phyloP scores from a whole-genome alignment of 1,140 invertebrate species.

The Brachionus rotundiformis region DNA sequence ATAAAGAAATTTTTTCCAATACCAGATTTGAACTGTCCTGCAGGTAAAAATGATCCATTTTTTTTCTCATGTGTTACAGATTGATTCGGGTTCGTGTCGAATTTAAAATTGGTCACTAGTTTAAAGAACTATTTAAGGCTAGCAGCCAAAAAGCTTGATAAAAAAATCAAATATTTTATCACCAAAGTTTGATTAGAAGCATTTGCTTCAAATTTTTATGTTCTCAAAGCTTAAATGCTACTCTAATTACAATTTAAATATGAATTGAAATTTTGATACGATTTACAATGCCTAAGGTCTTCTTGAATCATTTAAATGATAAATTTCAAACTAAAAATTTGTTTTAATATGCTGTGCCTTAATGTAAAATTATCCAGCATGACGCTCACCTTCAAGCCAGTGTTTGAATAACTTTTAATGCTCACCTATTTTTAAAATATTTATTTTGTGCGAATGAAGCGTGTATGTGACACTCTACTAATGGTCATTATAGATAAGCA shows the following conservation, averaged over 20 bases:
- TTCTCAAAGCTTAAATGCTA: slow-evolving; percentile 13
- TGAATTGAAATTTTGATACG: slow-evolving; percentile 14
- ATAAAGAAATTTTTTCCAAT: too few relatives aligned
- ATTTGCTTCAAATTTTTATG: not conserved
- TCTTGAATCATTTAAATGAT: not conserved
- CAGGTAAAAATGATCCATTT: not conserved
- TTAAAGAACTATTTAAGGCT: not conserved
- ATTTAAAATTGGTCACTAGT: not conserved
- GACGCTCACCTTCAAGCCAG: slow-evolving; percentile 1
- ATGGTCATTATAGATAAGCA: not conserved
- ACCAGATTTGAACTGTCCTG: not conserved
- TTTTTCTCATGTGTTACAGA: not conserved
- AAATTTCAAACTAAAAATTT: not conserved
- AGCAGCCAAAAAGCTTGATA: not conserved
- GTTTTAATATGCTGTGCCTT: not conserved
- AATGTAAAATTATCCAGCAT: not conserved
- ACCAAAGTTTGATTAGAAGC: not conserved
- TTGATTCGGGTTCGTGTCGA: not conserved
- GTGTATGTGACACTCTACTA: not conserved
- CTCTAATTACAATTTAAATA: not conserved
- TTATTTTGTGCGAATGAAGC: not conserved
- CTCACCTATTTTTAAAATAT: not conserved
- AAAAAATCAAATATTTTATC: not conserved
- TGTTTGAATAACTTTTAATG: not conserved
- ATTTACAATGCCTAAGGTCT: not conserved